These are phyloP conservation scores for Brachynemurus nebulosus DNA, from an alignment of 2,888 invertebrate genomes.

Conservation along the genomic window DNA sequence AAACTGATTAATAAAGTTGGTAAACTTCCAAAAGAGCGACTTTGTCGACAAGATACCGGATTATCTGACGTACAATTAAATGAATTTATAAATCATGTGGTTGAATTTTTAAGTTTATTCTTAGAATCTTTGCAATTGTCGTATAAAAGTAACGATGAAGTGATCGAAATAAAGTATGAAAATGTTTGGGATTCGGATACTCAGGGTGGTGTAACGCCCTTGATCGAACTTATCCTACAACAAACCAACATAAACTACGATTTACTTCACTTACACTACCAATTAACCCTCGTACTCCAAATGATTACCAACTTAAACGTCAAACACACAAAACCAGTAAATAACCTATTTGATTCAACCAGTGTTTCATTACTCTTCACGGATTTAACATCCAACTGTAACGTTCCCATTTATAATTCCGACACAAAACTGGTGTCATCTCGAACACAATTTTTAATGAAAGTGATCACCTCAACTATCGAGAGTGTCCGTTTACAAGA, in stretches of 20 bases:
- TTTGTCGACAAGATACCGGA: slow-evolving; percentile 65
- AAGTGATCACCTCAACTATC: slow-evolving; percentile 57
- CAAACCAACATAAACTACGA: slow-evolving; percentile 63
- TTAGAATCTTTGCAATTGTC: slow-evolving; percentile 29
- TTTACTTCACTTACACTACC: slow-evolving; percentile 65
- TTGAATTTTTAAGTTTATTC: slow-evolving; percentile 36
- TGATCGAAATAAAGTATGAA: slow-evolving; percentile 38
- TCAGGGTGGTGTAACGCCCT: slow-evolving; percentile 45
- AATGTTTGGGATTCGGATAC: slow-evolving; percentile 50
- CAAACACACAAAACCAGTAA: slow-evolving; percentile 56
- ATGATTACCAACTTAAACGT: slow-evolving; percentile 68
- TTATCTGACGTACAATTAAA: slow-evolving; percentile 48
- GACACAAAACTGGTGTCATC: slow-evolving; percentile 54
- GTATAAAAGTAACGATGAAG: slow-evolving; percentile 27
- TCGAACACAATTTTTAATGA: slow-evolving; percentile 58
- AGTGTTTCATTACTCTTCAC: slow-evolving; percentile 42
- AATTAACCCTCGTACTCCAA: slow-evolving; percentile 60
- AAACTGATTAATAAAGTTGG: slow-evolving; percentile 69
- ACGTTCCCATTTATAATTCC: slow-evolving; percentile 44
- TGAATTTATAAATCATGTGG: slow-evolving; percentile 34
- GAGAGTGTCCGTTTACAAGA: slow-evolving; percentile 52
- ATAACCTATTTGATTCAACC: slow-evolving; percentile 63
- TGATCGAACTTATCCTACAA: slow-evolving; percentile 65
- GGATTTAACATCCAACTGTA: slow-evolving; percentile 34
- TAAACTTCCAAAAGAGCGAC: slow-evolving; percentile 70